phyloP scores from a whole-genome alignment of 2,797 vertebrate genomes.

The Schizopygopsis malacanthus region DNA sequence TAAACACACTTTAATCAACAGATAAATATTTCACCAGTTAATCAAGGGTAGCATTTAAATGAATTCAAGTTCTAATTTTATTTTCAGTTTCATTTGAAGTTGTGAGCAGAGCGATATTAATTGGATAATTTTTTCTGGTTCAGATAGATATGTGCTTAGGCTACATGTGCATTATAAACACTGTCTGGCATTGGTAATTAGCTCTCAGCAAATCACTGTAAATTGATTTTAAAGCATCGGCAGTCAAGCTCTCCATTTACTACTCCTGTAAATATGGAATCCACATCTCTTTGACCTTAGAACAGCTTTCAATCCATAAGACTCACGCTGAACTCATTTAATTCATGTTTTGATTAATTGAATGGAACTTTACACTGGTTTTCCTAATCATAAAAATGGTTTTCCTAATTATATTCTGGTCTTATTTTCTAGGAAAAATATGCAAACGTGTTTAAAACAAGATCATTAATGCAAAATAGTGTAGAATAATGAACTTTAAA shows the following conservation, averaged over 20 bases:
- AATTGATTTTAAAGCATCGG: slow-evolving; percentile 40
- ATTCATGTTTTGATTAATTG: slow-evolving; percentile 26
- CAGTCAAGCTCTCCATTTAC: not conserved
- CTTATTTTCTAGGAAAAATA: not conserved
- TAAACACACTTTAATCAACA: slow-evolving; percentile 72
- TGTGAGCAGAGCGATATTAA: slow-evolving; percentile 25
- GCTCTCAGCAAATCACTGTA: slow-evolving; percentile 40
- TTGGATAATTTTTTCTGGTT: not conserved
- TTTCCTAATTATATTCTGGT: not conserved
- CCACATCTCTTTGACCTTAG: slow-evolving; percentile 22
- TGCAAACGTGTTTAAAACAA: not conserved
- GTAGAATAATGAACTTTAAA: not conserved
- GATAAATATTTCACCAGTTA: slow-evolving; percentile 73
- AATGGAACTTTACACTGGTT: not conserved
- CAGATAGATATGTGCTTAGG: slow-evolving; percentile 13
- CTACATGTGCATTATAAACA: slow-evolving; percentile 25
- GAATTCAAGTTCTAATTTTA: slow-evolving; percentile 69
- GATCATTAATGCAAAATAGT: too few relatives aligned
- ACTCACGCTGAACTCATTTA: slow-evolving; percentile 24
- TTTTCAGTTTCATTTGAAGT: slow-evolving; percentile 62
- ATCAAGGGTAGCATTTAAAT: slow-evolving; percentile 69
- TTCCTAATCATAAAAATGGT: not conserved
- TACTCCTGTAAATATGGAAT: slow-evolving; percentile 30
- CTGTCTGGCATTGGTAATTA: slow-evolving; percentile 39
- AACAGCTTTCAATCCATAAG: slow-evolving; percentile 28